Evolutionary conservation across 2,113 vertebrate species (phyloP).

Genomic region (Neopipo cinnamomea): DNA sequence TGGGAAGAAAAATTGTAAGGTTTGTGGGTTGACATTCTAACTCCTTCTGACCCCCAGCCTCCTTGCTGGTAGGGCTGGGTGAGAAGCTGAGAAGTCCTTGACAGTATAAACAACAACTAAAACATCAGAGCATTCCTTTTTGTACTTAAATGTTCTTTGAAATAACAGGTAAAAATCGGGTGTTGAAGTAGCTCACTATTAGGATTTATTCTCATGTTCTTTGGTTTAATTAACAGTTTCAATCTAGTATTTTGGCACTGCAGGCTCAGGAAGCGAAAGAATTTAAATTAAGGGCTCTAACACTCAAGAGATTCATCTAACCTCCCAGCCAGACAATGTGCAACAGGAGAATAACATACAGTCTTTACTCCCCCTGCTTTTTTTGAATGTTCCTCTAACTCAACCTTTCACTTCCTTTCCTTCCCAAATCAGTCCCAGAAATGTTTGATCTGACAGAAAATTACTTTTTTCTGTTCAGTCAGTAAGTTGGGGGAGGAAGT

Average conservation of each 20-base stretch:
- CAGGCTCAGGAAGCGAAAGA: background rate
- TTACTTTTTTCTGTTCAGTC: background rate
- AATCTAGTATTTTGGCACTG: background rate
- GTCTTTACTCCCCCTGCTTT: background rate
- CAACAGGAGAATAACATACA: background rate
- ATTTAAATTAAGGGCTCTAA: background rate
- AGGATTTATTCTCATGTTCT: background rate
- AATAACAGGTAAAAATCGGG: background rate
- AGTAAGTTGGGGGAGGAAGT: fast-evolving
- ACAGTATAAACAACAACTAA: background rate
- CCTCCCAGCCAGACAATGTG: background rate
- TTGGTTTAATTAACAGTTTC: background rate
- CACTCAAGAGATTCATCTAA: background rate
- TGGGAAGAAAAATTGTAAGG: background rate
- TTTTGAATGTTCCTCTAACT: background rate
- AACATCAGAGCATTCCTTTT: background rate
- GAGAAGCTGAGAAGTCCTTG: background rate
- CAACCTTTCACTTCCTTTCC: background rate
- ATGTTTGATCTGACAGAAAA: background rate
- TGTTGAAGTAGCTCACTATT: background rate
- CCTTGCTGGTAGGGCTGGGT: background rate
- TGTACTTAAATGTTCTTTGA: background rate
- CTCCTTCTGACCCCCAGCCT: background rate
- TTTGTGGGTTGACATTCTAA: background rate
- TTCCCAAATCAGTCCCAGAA: background rate